Base-by-base conservation (phyloP, 2,113 vertebrate genomes). In the Cephalopterus ornatus region DNA sequence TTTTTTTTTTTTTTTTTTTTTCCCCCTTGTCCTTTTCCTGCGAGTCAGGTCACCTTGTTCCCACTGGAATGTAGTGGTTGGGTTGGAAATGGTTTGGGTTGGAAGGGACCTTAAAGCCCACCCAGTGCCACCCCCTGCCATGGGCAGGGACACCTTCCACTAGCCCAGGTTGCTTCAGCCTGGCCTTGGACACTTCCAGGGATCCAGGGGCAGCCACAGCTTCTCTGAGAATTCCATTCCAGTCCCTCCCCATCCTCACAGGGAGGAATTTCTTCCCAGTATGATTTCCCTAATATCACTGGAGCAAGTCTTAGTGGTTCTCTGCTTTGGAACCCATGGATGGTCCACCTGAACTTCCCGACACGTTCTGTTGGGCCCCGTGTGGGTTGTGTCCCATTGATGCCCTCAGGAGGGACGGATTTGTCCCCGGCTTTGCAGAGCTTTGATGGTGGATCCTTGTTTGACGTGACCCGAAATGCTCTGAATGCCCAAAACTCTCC, bases 351-450 rank as follows among this genome's bases (percentile, higher is more conserved):
- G 8, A 61, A n/a, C 4, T 11, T 12, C 42, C 42, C 52, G n/a
- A 28, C 12, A 12, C 1, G 0, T n/a, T 49, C 35, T 20, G 18
- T 10, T 14, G 80, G 39, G 26, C 15, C 15, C 20, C 19, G 12
- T 10, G 0, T 14, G 0, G 16, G 11, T 28, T 3, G 5, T 22
- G 4, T 33, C 19, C 49, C 49, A 1, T 12, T 50, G 20, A 4
- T 42, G 37, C 11, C 11, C 22, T 58, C 24, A 1, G 14, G 44
- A 44, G 14, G 6, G 17, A 44, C 35, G 35, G 53, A 22, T 37
- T 33, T 70, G 26, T 67, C 11, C 10, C 28, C 23, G 24, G 33
- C 19, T 44, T 42, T 67, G 65, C 17, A 8, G 15, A 72, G 21
- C 71, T 77, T 61, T 21, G 9, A 14, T 22, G 19, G 65, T 80